These are phyloP conservation scores for Bergia puertoricense DNA, from an alignment of 92 coral and sea anemone species.

Conservation along the genomic window DNA sequence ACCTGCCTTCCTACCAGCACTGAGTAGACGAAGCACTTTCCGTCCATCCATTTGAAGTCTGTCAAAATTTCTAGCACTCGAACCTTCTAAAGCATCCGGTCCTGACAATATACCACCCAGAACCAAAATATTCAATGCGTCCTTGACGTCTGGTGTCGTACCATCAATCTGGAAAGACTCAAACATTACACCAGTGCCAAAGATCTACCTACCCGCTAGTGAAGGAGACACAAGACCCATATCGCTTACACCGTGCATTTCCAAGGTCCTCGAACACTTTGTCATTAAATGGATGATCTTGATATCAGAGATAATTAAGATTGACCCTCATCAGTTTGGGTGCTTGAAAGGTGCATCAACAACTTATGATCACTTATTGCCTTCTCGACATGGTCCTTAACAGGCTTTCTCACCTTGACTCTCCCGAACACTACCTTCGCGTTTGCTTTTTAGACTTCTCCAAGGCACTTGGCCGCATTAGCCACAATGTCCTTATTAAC, in stretches of 20 bases:
- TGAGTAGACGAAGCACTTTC: constrained; percentile 18
- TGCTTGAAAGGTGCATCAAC: constrained; percentile 57
- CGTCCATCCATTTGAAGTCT: constrained; percentile 41
- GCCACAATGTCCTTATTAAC: constrained; percentile 30
- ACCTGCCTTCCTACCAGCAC: constrained; percentile 42
- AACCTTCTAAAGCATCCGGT: constrained; percentile 29
- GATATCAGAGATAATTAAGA: constrained; percentile 45
- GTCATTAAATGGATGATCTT: constrained; percentile 43
- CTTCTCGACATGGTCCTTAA: constrained; percentile 54
- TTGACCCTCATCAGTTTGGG: constrained; percentile 58
- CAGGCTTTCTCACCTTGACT: constrained; percentile 52
- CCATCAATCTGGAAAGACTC: constrained; percentile 51
- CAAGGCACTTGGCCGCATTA: constrained; percentile 46
- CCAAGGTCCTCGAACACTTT: constrained; percentile 50
- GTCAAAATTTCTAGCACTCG: too few relatives aligned
- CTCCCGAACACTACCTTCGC: constrained; percentile 49
- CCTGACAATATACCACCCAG: constrained; percentile 45
- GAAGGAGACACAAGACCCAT: constrained; percentile 49
- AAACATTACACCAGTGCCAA: constrained; percentile 43
- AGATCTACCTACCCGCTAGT: constrained; percentile 1
- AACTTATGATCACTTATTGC: constrained; percentile 53
- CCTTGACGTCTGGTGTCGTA: constrained; percentile 36
- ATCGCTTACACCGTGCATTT: constrained; percentile 43
- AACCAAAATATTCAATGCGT: constrained; percentile 36
- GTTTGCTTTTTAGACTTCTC: constrained; percentile 56